Base-by-base conservation (phyloP, 2,888 invertebrate species). In the Carabus problematicus region DNA sequence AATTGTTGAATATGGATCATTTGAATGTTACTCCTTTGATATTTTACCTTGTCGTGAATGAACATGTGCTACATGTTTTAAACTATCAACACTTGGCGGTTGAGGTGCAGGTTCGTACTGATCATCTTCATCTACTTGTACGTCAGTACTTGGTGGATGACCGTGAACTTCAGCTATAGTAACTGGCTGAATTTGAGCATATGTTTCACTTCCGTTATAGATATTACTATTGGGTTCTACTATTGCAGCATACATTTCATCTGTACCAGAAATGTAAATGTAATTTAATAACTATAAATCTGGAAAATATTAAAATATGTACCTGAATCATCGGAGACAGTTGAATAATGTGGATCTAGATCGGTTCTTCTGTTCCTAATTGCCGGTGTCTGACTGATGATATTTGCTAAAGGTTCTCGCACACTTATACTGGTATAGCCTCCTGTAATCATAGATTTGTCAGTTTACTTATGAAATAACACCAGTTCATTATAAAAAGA, bases 371-470 rank as follows among this genome's bases (percentile, higher is more conserved):
- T 79, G 77, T 74, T 85, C 58, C 74, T 77, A 71, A 79, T 77
- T 62, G 83, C 82, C 71, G 84, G 83, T 0, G 89, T 89, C 79
- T 89, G 88, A 59, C 89, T 90, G 73, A 91, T 87, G 72, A 91
- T 89, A 77, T 89, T 89, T 3, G 94, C 93, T 71, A 95, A 82
- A 0, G 95, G 95, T 80, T 95, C 95, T 14, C 95, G 86, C 1
- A 95, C 95, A 73, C 94, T 95, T 74, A 95, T 95, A 78, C 94
- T 94, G 0, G 95, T 95, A 79, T 95, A 95, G 55, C 95, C 95
- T 85, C 94, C 94, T 93, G 82, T 39, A 84, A 82, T 72, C 71
- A 77, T 29, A 29, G 3, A 29, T 6, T 29, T 29, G 2, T 6
- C 29, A 6, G 29, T 29, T 3, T 29, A 29, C 6, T 29, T 29